Evolutionary conservation across 2,113 vertebrate species (phyloP).

Genomic region (Typhlomys cinereus): DNA sequence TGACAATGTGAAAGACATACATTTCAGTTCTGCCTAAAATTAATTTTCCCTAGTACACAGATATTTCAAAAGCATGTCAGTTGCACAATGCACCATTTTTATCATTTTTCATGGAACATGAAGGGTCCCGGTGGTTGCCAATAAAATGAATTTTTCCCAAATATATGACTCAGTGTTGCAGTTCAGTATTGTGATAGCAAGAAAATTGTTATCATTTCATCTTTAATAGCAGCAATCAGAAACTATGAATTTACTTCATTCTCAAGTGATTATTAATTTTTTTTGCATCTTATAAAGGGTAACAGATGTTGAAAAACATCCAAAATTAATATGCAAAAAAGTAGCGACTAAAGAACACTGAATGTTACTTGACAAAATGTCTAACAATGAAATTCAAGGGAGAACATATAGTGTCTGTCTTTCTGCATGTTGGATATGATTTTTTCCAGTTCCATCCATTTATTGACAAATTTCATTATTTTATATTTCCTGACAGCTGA

Average conservation of each 20-base stretch:
- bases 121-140: slow-evolving; percentile 66
- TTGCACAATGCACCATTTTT: slow-evolving; percentile 54
- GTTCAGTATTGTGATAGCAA: slow-evolving; percentile 31
- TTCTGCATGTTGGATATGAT: too few relatives aligned
- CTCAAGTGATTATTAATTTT: slow-evolving; percentile 46
- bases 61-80: slow-evolving; percentile 59
- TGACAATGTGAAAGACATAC: slow-evolving; percentile 22
- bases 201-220: slow-evolving; percentile 43
- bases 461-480: too few relatives aligned
- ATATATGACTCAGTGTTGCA: slow-evolving; percentile 67
- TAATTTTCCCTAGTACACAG: slow-evolving; percentile 58
- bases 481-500: too few relatives aligned
- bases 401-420: too few relatives aligned
- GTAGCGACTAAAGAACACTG: slow-evolving; percentile 34
- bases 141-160: slow-evolving; percentile 55
- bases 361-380: slow-evolving; percentile 31
- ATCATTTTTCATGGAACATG: slow-evolving; percentile 71
- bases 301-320: slow-evolving; percentile 30
- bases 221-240: slow-evolving; percentile 48
- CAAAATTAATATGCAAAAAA: slow-evolving; percentile 57
- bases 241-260: slow-evolving; percentile 42
- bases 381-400: slow-evolving; percentile 29
- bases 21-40: slow-evolving; percentile 42
- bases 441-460: too few relatives aligned
- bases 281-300: slow-evolving; percentile 49